Base-by-base conservation (phyloP, 2,888 invertebrate genomes). In the Uropetala carovei region DNA sequence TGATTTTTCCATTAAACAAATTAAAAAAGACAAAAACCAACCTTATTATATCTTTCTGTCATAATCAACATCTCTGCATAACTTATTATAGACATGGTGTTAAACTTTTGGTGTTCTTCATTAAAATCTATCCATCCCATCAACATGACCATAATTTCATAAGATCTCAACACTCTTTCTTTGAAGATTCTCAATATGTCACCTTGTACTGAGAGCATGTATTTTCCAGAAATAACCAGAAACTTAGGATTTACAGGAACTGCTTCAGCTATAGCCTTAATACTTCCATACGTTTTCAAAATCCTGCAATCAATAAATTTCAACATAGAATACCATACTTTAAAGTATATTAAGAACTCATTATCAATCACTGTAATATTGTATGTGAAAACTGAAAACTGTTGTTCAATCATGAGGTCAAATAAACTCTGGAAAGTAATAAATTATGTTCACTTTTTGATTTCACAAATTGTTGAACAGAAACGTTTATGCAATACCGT, bases 201-300 rank as follows among this genome's bases (percentile, higher is more conserved):
- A 8, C 64, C 64, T 64, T 89, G 64, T 43, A 89, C 43, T 11
- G 89, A 30, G 11, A 89, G 18, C 64, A 89, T n/a, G 64, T 89
- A 89, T 64, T 64, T 89, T 10, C 89, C 89, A 68, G 89, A 64
- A 68, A 89, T 43, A 9, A 89, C 89, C 64, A 89, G 89, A 30
- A 89, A 89, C 64, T 89, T 89, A 64, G 89, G 89, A 43, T 89
- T 89, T 43, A 68, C 64, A 7, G 89, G 89, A 14, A 14, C 43
- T 64, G 89, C n/a, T 64, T 30, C 64, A 43, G 89, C 64, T n/a
- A 89, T 30, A 2, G 64, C 16, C 27, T 64, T 68, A n/a, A 89
- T 64, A 43, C 18, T 43, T 13, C 64, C 68, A 89, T 68, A 89
- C 16, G 89, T 64, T 89, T 89, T 64, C 11, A 89, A 7, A n/a